Conservation (phyloP, 2,797 vertebrate genomes). For the Chelonia mydas region DNA sequence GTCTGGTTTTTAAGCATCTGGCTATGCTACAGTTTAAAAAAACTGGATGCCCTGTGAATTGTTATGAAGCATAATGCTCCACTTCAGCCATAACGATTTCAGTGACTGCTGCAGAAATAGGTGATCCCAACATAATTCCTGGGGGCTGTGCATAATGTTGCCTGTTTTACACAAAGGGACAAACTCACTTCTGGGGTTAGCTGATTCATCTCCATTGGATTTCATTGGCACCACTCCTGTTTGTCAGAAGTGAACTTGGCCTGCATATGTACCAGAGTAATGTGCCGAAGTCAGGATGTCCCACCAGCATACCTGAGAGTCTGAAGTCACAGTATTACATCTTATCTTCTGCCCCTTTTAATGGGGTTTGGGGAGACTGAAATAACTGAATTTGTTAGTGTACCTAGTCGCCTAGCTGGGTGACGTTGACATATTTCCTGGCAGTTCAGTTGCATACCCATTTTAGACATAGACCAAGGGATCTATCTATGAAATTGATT, state of each 20-base stretch:
- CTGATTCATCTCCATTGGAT: slow-evolving; percentile 25
- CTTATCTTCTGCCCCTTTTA: not conserved
- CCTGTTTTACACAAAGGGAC: not conserved
- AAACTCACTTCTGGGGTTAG: not conserved
- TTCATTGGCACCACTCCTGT: not conserved
- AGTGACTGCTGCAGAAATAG: not conserved
- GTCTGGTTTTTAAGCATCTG: too few relatives aligned
- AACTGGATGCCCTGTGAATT: fast-evolving
- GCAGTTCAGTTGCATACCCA: not conserved
- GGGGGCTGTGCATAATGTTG: slow-evolving; percentile 12
- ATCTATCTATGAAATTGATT: too few relatives aligned
- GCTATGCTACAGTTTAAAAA: fast-evolving
- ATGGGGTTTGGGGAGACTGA: fast-evolving
- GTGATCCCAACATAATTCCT: fast-evolving
- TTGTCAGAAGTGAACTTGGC: slow-evolving; percentile 62
- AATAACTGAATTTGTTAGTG: not conserved
- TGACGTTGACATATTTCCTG: fast-evolving
- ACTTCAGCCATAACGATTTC: fast-evolving
- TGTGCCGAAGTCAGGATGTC: slow-evolving; percentile 33
- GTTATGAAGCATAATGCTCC: not conserved
- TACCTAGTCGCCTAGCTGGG: not conserved
- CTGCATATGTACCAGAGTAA: slow-evolving; percentile 13
- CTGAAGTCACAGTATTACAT: fast-evolving
- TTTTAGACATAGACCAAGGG: not conserved
- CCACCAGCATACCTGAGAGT: slow-evolving; percentile 33